Evolutionary conservation across 2,113 vertebrate species (phyloP).

Genomic region (Pelvicachromis taeniatus): DNA sequence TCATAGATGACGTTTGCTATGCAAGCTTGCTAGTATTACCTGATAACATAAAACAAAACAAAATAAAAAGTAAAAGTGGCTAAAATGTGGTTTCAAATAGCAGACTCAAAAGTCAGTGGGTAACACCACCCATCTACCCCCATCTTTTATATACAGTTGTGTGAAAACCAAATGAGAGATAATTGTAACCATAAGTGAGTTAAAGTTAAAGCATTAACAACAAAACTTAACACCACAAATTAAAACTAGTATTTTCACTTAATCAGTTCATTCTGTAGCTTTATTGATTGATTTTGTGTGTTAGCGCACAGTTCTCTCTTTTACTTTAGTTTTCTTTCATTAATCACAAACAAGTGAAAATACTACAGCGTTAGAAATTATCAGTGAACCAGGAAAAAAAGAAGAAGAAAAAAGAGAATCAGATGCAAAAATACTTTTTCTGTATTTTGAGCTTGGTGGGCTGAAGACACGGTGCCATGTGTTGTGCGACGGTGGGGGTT

Average conservation of each 20-base stretch:
- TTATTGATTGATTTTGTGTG: not conserved
- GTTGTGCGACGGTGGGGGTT: constrained; percentile 12
- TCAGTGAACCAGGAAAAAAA: not conserved
- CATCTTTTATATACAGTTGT: not conserved
- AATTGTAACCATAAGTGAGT: not conserved
- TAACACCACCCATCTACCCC: not conserved
- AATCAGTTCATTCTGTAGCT: not conserved
- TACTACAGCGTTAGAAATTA: not conserved
- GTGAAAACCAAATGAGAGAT: not conserved
- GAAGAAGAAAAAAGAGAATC: not conserved
- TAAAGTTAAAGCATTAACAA: not conserved
- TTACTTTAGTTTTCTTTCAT: not conserved
- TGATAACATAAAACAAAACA: not conserved
- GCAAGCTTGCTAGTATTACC: not conserved
- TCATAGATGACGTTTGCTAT: not conserved
- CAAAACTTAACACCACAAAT: not conserved
- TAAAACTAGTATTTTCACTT: not conserved
- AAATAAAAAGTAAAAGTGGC: not conserved
- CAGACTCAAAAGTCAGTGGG: not conserved
- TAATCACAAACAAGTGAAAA: not conserved
- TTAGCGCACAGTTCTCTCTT: not conserved
- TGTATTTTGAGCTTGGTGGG: not conserved
- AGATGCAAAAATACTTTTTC: not conserved
- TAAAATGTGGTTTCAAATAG: not conserved
- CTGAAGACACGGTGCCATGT: constrained; percentile 11